phyloP scores from a whole-genome alignment of 2,888 invertebrate species.

The Lasioglossum morio region DNA sequence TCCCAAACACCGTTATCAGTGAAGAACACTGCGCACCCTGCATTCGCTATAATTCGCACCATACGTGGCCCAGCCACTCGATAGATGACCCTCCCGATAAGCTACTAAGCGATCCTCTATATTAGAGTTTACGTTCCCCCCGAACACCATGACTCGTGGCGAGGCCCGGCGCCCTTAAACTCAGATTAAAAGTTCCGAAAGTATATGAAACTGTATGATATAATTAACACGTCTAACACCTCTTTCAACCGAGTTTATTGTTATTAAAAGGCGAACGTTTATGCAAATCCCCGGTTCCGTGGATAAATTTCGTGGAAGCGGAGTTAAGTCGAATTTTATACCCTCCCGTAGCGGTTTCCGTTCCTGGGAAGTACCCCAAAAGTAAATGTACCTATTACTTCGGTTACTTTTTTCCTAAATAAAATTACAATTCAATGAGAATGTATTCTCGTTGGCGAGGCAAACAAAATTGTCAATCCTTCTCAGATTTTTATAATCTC shows the following conservation, averaged over 20 bases:
- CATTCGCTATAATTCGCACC: slow-evolving; percentile 45
- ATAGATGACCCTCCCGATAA: slow-evolving; percentile 32
- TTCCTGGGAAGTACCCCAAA: background rate
- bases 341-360: background rate
- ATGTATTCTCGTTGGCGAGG: too few species aligned
- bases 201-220: background rate
- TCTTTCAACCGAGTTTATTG: background rate
- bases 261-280: background rate
- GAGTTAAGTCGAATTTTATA: background rate
- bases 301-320: background rate
- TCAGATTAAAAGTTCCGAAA: background rate
- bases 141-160: background rate
- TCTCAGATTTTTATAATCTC: too few species aligned
- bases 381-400: too few species aligned
- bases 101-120: slow-evolving; percentile 34
- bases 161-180: background rate
- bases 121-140: slow-evolving; percentile 16
- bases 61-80: slow-evolving; percentile 24
- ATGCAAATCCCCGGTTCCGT: background rate
- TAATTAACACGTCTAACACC: background rate
- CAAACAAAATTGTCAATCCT: too few species aligned
- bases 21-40: slow-evolving; percentile 56
- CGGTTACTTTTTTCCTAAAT: too few species aligned
- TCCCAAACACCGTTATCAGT: slow-evolving; percentile 67
- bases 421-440: too few species aligned